Base-by-base conservation (phyloP, 2,888 invertebrate genomes). In the Andrena minutula region DNA sequence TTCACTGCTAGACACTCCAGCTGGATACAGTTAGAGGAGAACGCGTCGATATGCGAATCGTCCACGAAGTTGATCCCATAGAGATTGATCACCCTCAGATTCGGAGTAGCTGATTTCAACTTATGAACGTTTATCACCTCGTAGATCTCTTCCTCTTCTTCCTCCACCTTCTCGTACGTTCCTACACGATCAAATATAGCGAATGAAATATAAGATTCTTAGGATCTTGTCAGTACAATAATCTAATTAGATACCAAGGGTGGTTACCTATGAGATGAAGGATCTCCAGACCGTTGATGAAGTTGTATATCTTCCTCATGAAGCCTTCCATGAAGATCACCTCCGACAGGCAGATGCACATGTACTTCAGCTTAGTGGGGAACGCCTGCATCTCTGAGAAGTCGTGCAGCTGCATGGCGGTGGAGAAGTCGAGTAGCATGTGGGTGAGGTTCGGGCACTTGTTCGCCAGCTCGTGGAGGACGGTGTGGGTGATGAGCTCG, bases 301-400 rank as follows among this genome's bases (percentile, higher is more conserved):
- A 99, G 94, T 99, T 99, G 94, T 99, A 99, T 85, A 99, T 99
- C 94, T 99, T 99, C 87, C 99, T 95, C 98, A 99, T 99, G 94
- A 99, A 99, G 16, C 99, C 99, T 94, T 99, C 99, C 97, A 99
- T 98, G 95, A 99, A 99, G 94, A 99, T 99, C 86, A 99, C 99
- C 94, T 99, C 99, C 0, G 99, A 99, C 56, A 99, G 95, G 89
- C 99, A 99, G 92, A 99, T 98, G 94, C 98, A 98, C 94, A 99
- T 96, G 94, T 99, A 99, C 63, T 97, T 96, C 78, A 99, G 95
- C 94, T 99, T 99, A 10, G 99, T 99, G 2, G 99, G 99, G 93
- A 99, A 99, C 23, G 99, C 98, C 94, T 99, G 98, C 96, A 99
- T 97, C 94, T 99, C 99, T 88, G 99, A 99, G 95, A 99, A 99